Conservation (phyloP, 2,888 invertebrate genomes). For the Drosophila mulleri region DNA sequence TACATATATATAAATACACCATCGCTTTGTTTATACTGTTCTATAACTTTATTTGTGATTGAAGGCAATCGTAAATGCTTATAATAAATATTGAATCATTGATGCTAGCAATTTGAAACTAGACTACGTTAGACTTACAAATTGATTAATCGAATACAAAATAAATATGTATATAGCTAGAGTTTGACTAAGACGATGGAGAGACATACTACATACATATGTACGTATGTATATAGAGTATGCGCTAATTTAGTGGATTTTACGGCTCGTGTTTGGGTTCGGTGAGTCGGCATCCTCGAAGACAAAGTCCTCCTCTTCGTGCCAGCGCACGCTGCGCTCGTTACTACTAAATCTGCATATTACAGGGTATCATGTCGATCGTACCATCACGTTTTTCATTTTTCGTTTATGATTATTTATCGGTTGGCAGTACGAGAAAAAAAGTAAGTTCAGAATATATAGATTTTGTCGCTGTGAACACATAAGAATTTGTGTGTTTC, state of each 20-base stretch:
- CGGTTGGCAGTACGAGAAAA: conserved; percentile 58
- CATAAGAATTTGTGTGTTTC: conserved; percentile 72
- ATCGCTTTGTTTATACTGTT: conserved; percentile 23
- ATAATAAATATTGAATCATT: conserved; percentile 54
- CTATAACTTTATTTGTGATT: conserved; percentile 61
- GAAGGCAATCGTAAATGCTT: conserved; percentile 66
- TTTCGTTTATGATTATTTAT: conserved; percentile 4
- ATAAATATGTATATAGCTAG: conserved; percentile 32
- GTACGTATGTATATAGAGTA: neutral
- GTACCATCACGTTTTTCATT: conserved; percentile 7
- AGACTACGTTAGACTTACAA: conserved; percentile 50
- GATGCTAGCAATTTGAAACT: conserved; percentile 32
- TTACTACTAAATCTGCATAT: conserved; percentile 66
- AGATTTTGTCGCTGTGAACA: conserved; percentile 78
- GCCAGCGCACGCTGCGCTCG: conserved; percentile 83
- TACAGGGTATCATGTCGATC: conserved; percentile 16
- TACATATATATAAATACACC: neutral
- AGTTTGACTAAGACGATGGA: conserved; percentile 1
- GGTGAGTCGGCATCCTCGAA: conserved; percentile 83
- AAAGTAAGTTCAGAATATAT: conserved; percentile 72
- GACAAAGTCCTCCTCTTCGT: conserved; percentile 79
- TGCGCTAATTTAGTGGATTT: conserved; percentile 38
- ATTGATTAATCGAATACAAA: conserved; percentile 48
- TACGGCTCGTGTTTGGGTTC: conserved; percentile 61
- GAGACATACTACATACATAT: too few species aligned